phyloP scores from a whole-genome alignment of 2,797 vertebrate genomes.

The Pseudotriccus pelzelni region DNA sequence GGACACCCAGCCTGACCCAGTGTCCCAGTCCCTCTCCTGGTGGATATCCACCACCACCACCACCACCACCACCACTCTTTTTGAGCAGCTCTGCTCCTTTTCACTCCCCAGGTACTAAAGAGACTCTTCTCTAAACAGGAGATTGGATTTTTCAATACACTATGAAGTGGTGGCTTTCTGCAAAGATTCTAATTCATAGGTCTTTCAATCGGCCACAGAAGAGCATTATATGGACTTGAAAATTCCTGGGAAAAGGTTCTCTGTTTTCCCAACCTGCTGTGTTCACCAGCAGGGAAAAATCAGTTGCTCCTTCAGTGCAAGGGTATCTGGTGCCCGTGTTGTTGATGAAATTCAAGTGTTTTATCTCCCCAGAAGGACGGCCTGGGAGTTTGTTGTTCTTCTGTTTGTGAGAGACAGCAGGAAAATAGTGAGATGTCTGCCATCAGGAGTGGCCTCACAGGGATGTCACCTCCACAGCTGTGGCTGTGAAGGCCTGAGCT shows the following conservation, averaged over 20 bases:
- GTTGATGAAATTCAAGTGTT: not conserved
- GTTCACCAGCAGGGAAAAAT: not conserved
- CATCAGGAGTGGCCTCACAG: not conserved
- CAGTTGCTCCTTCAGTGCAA: not conserved
- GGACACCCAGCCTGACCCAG: not conserved
- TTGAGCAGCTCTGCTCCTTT: not conserved
- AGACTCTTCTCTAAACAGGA: not conserved
- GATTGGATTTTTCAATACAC: not conserved
- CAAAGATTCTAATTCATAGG: not conserved
- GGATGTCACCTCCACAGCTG: not conserved
- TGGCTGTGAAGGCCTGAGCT: not conserved
- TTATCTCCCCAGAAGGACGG: not conserved
- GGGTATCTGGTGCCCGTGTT: not conserved
- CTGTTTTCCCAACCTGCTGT: not conserved
- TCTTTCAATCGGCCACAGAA: not conserved
- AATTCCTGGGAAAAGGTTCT: not conserved
- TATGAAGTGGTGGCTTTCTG: rapidly evolving
- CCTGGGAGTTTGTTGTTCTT: not conserved
- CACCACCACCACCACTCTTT: not conserved
- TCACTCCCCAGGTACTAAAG: not conserved
- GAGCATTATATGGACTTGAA: not conserved
- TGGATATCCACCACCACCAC: not conserved
- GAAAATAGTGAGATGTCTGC: not conserved
- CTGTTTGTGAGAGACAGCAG: not conserved
- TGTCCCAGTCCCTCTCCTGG: not conserved